These are phyloP conservation scores for Troglohyphantes excavatus DNA, from an alignment of 2,888 invertebrate species.

Conservation along the genomic window DNA sequence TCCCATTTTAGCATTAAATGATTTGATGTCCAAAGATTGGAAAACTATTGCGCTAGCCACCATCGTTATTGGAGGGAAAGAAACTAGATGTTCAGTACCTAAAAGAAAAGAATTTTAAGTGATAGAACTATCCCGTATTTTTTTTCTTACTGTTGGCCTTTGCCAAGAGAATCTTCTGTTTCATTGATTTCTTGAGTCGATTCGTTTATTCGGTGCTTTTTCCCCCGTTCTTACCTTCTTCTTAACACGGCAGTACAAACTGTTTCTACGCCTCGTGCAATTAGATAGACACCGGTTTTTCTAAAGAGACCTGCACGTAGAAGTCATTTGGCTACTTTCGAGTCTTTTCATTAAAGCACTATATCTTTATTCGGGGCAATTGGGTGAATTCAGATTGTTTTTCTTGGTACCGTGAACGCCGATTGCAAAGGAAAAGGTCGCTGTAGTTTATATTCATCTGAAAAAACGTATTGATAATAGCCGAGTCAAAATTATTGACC, in stretches of 20 bases:
- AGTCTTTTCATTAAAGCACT: neutral
- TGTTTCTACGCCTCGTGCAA: constrained; percentile 5
- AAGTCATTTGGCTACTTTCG: neutral
- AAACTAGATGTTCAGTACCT: neutral
- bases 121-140: neutral
- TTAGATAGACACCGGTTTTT: neutral
- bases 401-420: no score
- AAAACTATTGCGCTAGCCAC: neutral
- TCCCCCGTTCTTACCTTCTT: neutral
- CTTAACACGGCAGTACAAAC: constrained; percentile 37
- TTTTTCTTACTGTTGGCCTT: constrained; percentile 8
- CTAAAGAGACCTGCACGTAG: neutral
- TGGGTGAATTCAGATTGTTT: no score
- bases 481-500: no score
- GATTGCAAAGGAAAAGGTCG: no score
- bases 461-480: no score
- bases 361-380: neutral
- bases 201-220: constrained; percentile 25
- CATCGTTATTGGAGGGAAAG: neutral
- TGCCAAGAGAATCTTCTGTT: constrained; percentile 14
- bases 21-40: neutral
- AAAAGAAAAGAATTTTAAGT: constrained; percentile 17
- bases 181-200: constrained; percentile 38
- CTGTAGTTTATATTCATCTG: no score
- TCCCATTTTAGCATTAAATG: neutral